phyloP scores from a whole-genome alignment of 2,797 vertebrate genomes.

The Mormyrus proboscirostris region DNA sequence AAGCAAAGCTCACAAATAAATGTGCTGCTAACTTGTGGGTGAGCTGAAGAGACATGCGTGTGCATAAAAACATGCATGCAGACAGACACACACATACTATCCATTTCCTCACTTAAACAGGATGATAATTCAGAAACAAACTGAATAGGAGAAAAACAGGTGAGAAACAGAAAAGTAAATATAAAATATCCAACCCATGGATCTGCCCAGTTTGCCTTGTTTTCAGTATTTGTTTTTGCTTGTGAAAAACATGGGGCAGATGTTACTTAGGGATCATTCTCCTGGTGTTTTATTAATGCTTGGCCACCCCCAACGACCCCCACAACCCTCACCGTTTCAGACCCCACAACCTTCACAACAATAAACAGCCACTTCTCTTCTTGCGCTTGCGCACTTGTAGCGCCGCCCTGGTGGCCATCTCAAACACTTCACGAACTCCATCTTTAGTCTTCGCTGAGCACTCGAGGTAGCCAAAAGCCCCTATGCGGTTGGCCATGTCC shows the following conservation, averaged over 20 bases:
- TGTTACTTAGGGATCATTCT: background rate
- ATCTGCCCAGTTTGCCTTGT: constrained; percentile 52
- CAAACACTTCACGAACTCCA: constrained; percentile 90
- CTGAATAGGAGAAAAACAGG: constrained; percentile 26
- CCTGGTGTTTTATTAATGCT: constrained; percentile 45
- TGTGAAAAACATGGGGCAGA: constrained; percentile 42
- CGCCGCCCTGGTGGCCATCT: constrained; percentile 92
- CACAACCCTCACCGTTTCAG: background rate
- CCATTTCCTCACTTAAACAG: background rate
- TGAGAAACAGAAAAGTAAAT: constrained; percentile 30
- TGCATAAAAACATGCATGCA: constrained; percentile 40
- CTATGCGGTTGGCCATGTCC: constrained; percentile 95
- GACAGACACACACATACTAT: constrained; percentile 24
- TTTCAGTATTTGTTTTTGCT: constrained; percentile 31
- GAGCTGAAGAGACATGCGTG: constrained; percentile 27
- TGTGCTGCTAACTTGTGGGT: background rate
- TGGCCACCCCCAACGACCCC: constrained; percentile 34
- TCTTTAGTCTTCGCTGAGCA: constrained; percentile 98
- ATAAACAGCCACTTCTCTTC: constrained; percentile 75
- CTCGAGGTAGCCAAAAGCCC: constrained; percentile 92
- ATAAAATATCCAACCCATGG: constrained; percentile 51
- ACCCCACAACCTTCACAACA: constrained; percentile 65
- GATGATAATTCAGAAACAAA: constrained; percentile 31
- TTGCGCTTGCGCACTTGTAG: constrained; percentile 91
- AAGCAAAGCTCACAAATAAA: background rate